A percentile compares a stretch with the other conserved stretches of the same genome.
Conservation (phyloP, 2,113 vertebrate genomes). For the Phylloscopus trochilus region DNA sequence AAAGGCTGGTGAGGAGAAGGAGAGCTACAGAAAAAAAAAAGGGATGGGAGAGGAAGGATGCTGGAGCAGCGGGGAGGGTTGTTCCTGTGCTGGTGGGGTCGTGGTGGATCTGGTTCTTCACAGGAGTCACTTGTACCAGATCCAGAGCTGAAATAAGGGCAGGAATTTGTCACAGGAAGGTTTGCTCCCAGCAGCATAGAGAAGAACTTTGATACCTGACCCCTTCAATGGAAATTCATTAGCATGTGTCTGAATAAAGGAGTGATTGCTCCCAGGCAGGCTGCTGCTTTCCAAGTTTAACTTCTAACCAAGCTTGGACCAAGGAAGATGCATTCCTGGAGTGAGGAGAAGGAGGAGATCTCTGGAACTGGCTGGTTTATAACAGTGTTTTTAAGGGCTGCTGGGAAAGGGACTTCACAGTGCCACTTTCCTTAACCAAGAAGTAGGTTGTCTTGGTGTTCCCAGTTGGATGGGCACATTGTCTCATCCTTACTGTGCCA, state of each 20-base stretch:
- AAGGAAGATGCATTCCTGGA: not conserved
- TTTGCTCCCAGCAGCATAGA: not conserved
- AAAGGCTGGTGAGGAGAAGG: not conserved
- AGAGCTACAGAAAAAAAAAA: not conserved
- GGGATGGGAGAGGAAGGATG: not conserved
- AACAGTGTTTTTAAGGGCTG: not conserved
- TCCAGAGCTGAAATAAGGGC: accelerated
- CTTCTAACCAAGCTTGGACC: not conserved
- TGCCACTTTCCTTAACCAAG: not conserved
- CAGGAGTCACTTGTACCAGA: not conserved
- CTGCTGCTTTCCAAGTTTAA: not conserved
- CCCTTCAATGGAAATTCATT: not conserved
- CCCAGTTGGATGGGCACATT: not conserved
- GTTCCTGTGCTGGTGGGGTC: not conserved
- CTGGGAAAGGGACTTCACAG: not conserved
- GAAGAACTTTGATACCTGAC: not conserved
- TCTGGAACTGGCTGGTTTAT: not conserved
- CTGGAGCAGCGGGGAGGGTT: not conserved
- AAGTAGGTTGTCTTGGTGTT: not conserved
- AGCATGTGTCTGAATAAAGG: not conserved
- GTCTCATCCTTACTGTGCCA: not conserved
- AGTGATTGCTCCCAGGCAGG: not conserved
- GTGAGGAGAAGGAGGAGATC: not conserved
- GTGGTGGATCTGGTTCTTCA: not conserved
- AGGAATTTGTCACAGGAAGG: not conserved